Conservation (phyloP, 1,140 invertebrate genomes). For the Drosophila tsacasi region DNA sequence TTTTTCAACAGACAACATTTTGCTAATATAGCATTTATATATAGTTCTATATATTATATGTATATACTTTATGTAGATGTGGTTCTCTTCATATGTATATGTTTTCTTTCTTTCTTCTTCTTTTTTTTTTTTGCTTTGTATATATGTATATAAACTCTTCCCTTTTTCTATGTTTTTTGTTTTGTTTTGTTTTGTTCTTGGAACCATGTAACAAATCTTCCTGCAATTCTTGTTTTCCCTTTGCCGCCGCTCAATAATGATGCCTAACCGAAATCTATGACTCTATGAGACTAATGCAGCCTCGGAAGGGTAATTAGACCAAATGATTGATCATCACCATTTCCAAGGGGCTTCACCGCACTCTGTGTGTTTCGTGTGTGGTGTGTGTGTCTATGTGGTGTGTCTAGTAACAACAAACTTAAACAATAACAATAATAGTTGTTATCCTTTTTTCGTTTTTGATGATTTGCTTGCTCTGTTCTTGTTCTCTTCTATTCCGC, state of each 20-base stretch:
- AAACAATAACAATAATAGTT: slow-evolving; percentile 43
- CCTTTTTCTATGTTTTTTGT: slow-evolving; percentile 12
- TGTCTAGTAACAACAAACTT: slow-evolving; percentile 36
- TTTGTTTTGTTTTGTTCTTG: slow-evolving; percentile 70
- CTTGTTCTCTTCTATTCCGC: slow-evolving; percentile 28
- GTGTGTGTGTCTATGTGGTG: slow-evolving; percentile 20
- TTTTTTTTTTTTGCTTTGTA: slow-evolving; percentile 17
- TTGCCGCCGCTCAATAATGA: slow-evolving; percentile 9
- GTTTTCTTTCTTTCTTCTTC: slow-evolving; percentile 26
- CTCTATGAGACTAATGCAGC: slow-evolving; percentile 21
- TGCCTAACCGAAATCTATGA: slow-evolving; percentile 30
- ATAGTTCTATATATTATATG: slow-evolving; percentile 52
- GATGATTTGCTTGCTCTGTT: slow-evolving; percentile 34
- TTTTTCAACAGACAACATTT: slow-evolving; percentile 61
- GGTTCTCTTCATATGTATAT: slow-evolving; percentile 55
- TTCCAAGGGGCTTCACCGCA: slow-evolving; percentile 3
- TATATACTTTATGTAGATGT: slow-evolving; percentile 53
- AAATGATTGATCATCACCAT: slow-evolving; percentile 1
- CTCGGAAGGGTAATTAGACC: not conserved
- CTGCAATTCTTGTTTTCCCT: slow-evolving; percentile 58
- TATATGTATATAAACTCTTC: slow-evolving; percentile 64
- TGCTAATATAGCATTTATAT: slow-evolving; percentile 62
- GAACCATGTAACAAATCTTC: slow-evolving; percentile 79
- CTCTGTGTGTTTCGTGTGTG: slow-evolving; percentile 12
- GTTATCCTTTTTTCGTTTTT: slow-evolving; percentile 22